These are phyloP conservation scores for Lasioglossum oenotherae DNA, from an alignment of 2,888 invertebrate species.

Conservation along the genomic window DNA sequence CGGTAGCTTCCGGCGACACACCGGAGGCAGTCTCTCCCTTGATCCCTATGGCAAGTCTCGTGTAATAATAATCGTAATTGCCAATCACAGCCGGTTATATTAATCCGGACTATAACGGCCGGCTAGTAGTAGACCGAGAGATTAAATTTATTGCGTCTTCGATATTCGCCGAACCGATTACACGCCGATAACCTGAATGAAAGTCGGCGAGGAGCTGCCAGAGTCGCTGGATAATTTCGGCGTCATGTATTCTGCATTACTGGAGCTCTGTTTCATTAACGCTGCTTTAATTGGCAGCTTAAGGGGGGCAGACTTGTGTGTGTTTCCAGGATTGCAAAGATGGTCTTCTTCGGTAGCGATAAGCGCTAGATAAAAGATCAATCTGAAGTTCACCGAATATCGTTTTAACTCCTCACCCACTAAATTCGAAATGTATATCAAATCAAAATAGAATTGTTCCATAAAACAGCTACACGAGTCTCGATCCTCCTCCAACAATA, in stretches of 20 bases:
- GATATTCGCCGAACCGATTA: not conserved
- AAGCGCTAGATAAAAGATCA: too few relatives aligned
- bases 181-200: constrained; percentile 54
- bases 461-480: too few relatives aligned
- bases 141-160: constrained; percentile 64
- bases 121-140: constrained; percentile 14
- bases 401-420: too few relatives aligned
- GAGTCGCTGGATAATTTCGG: not conserved
- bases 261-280: not conserved
- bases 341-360: too few relatives aligned
- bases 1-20: constrained; percentile 3
- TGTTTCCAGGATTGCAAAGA: too few relatives aligned
- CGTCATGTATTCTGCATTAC: not conserved
- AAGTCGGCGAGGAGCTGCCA: constrained; percentile 24
- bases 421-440: not conserved
- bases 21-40: constrained; percentile 17
- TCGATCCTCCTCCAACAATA: too few relatives aligned
- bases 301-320: too few relatives aligned
- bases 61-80: constrained; percentile 64
- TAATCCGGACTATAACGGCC: constrained; percentile 45
- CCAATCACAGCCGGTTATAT: constrained; percentile 57
- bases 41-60: constrained; percentile 17
- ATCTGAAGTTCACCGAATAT: too few relatives aligned
- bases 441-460: not conserved
- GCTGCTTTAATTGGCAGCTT: not conserved